phyloP scores from a whole-genome alignment of 2,797 vertebrate species.

The Melanotaenia boesemani region DNA sequence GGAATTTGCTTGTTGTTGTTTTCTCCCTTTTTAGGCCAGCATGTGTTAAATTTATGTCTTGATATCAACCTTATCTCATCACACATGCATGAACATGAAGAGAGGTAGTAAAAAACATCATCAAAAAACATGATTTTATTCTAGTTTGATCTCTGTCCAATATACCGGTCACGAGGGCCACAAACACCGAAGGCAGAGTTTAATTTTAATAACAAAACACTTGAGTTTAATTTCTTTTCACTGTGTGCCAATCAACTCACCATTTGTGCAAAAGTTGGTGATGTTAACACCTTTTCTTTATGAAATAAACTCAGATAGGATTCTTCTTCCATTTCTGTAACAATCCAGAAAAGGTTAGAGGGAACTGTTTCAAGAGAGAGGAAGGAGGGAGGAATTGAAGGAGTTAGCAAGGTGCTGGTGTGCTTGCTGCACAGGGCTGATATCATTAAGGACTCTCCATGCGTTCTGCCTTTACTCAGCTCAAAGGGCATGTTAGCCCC shows the following conservation, averaged over 20 bases:
- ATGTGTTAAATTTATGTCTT: slow-evolving; percentile 32
- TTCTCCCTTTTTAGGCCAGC: slow-evolving; percentile 10
- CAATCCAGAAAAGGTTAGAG: slow-evolving; percentile 12
- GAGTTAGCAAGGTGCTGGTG: slow-evolving; percentile 36
- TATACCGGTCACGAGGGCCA: slow-evolving; percentile 61
- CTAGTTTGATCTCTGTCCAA: slow-evolving; percentile 71
- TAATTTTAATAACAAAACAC: slow-evolving; percentile 69
- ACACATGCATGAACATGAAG: slow-evolving; percentile 47
- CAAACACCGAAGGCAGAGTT: slow-evolving; percentile 60
- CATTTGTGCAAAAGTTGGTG: slow-evolving; percentile 55
- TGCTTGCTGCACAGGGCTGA: slow-evolving; percentile 60
- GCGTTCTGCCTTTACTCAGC: slow-evolving; percentile 65
- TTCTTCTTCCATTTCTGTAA: slow-evolving; percentile 2
- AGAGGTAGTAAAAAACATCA: slow-evolving; percentile 64
- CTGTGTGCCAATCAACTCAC: slow-evolving; percentile 23
- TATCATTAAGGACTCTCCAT: slow-evolving; percentile 76
- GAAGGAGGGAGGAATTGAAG: slow-evolving; percentile 26
- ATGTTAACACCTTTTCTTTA: slow-evolving; percentile 30
- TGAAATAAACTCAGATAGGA: slow-evolving; percentile 17
- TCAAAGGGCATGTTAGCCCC: slow-evolving; percentile 76
- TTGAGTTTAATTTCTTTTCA: slow-evolving; percentile 64
- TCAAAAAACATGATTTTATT: slow-evolving; percentile 59
- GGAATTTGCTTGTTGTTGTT: slow-evolving; percentile 67
- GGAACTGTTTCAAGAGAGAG: slow-evolving; percentile 19
- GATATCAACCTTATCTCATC: slow-evolving; percentile 36